Evolutionary conservation across 1,140 invertebrate species (phyloP).

Genomic region (Rhyacophila brunnea): DNA sequence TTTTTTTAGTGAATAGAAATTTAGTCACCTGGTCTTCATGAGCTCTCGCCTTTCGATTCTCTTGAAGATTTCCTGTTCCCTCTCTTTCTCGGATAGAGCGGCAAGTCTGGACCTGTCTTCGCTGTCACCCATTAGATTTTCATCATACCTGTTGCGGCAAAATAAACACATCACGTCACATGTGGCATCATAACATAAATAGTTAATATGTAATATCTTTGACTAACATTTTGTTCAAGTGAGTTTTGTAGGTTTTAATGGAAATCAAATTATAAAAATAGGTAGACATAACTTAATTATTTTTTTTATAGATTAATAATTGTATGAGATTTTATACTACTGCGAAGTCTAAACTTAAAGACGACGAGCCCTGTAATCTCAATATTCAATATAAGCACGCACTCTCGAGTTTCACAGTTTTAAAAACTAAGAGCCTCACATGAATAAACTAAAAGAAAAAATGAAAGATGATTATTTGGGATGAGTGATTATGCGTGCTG

Average conservation of each 20-base stretch:
- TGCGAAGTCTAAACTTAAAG: conserved; percentile 5
- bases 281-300: too few species aligned
- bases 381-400: conserved; percentile 9
- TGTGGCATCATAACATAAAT: too few species aligned
- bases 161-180: too few species aligned
- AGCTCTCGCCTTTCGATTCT: conserved; percentile 91
- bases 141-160: conserved; percentile 75
- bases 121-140: conserved; percentile 95
- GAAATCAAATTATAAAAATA: too few species aligned
- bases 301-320: too few species aligned
- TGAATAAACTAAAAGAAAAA: neutral
- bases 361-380: conserved; percentile 16
- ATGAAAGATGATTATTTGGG: conserved; percentile 2
- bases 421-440: too few species aligned
- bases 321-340: conserved; percentile 22
- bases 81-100: conserved; percentile 93
- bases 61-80: conserved; percentile 96
- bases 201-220: too few species aligned
- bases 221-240: too few species aligned
- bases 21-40: conserved; percentile 81
- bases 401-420: neutral
- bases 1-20: too few species aligned
- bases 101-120: conserved; percentile 87
- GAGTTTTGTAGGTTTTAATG: too few species aligned
- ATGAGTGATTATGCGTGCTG: neutral